Evolutionary conservation across 2,888 invertebrate species (phyloP).

Genomic region (Leptopilina myrica): DNA sequence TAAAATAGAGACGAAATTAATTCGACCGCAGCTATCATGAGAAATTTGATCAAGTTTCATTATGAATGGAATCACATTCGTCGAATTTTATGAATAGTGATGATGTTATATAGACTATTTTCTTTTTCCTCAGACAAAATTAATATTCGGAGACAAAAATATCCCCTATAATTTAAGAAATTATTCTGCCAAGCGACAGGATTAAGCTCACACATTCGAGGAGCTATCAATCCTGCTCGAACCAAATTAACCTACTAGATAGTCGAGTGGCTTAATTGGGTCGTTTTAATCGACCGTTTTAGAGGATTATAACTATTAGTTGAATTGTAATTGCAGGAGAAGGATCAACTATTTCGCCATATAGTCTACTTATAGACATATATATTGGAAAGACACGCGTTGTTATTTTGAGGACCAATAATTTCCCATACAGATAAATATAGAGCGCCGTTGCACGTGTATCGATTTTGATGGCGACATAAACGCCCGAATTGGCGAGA

Average conservation of each 20-base stretch:
- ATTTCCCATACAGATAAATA: too few species aligned
- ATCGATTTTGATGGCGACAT: constrained; percentile 50
- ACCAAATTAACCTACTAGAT: constrained; percentile 28
- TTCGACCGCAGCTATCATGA: too few species aligned
- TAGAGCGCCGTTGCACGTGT: not conserved
- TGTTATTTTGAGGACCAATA: too few species aligned
- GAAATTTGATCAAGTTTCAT: too few species aligned
- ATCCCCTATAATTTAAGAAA: constrained; percentile 2
- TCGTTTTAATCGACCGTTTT: constrained; percentile 32
- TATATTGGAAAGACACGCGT: too few species aligned
- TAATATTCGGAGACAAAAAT: not conserved
- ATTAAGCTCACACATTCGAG: not conserved
- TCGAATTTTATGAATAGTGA: constrained; percentile 2
- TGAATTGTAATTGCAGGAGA: constrained; percentile 11
- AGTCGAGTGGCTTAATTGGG: constrained; percentile 33
- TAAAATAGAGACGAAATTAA: too few species aligned
- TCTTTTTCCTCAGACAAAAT: not conserved
- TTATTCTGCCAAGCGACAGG: not conserved
- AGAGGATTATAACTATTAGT: constrained; percentile 37
- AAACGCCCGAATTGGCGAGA: constrained; percentile 52
- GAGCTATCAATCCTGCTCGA: constrained; percentile 27
- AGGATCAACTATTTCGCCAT: constrained; percentile 29
- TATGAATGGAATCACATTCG: too few species aligned
- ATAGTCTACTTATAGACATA: not conserved
- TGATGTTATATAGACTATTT: not conserved